Evolutionary conservation across 2,113 vertebrate genomes (phyloP).

Genomic region (Amazona vittata): DNA sequence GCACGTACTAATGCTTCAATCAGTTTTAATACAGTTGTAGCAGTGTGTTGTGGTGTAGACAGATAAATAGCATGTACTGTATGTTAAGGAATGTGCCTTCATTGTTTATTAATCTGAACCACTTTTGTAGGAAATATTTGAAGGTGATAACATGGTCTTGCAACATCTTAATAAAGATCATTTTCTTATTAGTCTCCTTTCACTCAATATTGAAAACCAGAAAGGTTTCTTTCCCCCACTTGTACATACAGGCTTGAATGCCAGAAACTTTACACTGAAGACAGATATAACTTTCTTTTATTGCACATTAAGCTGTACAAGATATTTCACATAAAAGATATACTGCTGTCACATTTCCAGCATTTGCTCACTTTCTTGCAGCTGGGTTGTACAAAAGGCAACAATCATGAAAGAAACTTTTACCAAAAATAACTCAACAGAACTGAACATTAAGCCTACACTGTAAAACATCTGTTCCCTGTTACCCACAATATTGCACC

Average conservation of each 20-base stretch:
- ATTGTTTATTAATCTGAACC: slow-evolving; percentile 52
- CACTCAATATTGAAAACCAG: slow-evolving; percentile 61
- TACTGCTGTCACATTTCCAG: slow-evolving; percentile 82
- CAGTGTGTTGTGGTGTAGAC: slow-evolving; percentile 10
- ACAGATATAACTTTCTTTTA: slow-evolving; percentile 87
- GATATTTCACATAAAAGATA: slow-evolving; percentile 83
- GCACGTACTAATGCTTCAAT: not conserved
- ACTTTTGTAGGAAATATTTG: slow-evolving; percentile 60
- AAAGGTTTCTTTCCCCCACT: slow-evolving; percentile 65
- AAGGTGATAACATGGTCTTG: slow-evolving; percentile 65
- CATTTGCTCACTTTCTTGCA: slow-evolving; percentile 78
- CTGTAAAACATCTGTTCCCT: slow-evolving; percentile 75
- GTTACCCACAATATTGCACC: slow-evolving; percentile 78
- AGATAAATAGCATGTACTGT: slow-evolving; percentile 43
- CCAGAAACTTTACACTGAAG: slow-evolving; percentile 86
- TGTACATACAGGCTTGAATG: slow-evolving; percentile 69
- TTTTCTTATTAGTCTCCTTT: slow-evolving; percentile 64
- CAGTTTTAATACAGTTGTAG: not conserved
- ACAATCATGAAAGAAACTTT: slow-evolving; percentile 78
- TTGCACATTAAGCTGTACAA: slow-evolving; percentile 88
- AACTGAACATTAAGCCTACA: slow-evolving; percentile 74
- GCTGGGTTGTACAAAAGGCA: slow-evolving; percentile 81
- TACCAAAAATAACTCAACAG: slow-evolving; percentile 68
- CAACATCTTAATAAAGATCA: slow-evolving; percentile 44
- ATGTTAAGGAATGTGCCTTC: slow-evolving; percentile 52